phyloP scores from a whole-genome alignment of 2,888 invertebrate species.

The Villa cingulata region DNA sequence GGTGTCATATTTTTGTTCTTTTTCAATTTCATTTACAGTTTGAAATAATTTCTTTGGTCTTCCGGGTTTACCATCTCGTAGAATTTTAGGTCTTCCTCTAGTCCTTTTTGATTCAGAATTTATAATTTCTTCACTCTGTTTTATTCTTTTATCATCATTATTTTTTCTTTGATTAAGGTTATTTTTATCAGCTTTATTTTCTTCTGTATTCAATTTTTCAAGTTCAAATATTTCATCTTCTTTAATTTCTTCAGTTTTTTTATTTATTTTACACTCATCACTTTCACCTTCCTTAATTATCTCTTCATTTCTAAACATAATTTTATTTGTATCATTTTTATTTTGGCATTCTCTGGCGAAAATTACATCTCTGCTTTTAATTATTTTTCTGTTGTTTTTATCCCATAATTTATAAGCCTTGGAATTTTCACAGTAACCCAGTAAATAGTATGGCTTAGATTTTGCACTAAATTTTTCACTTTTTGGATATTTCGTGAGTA shows the following conservation, averaged over 20 bases:
- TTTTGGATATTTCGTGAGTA: not conserved
- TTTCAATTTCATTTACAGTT: not conserved
- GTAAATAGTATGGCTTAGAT: constrained; percentile 1
- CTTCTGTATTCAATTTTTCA: not conserved
- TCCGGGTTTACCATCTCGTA: not conserved
- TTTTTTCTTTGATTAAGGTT: too few relatives aligned
- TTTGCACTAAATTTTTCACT: constrained; percentile 11
- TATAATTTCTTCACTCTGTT: too few relatives aligned
- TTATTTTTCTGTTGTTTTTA: not conserved
- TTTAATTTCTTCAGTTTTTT: not conserved
- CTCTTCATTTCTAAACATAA: not conserved
- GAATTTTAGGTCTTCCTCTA: not conserved
- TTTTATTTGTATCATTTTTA: too few relatives aligned
- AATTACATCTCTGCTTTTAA: not conserved
- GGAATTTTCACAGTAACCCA: not conserved
- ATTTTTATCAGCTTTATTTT: too few relatives aligned
- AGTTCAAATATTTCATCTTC: not conserved
- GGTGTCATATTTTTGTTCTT: too few relatives aligned
- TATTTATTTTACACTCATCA: too few relatives aligned
- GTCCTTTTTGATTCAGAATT: too few relatives aligned
- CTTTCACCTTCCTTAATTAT: not conserved
- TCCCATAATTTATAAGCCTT: not conserved
- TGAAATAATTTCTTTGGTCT: not conserved
- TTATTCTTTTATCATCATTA: too few relatives aligned
- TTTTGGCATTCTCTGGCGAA: not conserved